A percentile compares a stretch with the other conserved stretches of the same genome.
phyloP scores from a whole-genome alignment of 2,113 vertebrate species.

The Sigmodon hispidus region DNA sequence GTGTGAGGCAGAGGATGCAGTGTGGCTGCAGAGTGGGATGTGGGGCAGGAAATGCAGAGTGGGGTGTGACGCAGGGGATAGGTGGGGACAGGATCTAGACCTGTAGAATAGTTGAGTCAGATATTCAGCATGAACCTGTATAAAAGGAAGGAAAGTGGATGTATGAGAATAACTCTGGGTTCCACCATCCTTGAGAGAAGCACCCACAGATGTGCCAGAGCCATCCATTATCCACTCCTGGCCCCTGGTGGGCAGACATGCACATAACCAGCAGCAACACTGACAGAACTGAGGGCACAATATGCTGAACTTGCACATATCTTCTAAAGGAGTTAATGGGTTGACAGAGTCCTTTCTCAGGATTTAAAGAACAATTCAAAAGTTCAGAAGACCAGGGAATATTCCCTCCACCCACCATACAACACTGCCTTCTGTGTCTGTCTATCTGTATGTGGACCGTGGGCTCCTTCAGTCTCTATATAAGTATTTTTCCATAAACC shows the following conservation, averaged over 20 bases:
- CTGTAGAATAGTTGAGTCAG: neutral
- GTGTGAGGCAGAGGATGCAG: neutral
- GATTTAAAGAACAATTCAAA: neutral
- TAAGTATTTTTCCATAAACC: neutral
- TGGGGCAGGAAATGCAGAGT: neutral
- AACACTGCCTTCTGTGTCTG: neutral
- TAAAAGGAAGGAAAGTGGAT: too few species aligned
- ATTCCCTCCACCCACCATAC: too few species aligned
- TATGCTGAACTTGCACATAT: too few species aligned
- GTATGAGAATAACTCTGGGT: neutral
- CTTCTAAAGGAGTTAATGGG: neutral
- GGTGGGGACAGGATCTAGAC: neutral
- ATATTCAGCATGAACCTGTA: neutral
- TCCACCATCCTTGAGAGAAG: neutral
- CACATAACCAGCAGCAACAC: neutral
- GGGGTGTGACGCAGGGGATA: neutral
- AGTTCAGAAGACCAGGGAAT: neutral
- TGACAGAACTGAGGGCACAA: neutral
- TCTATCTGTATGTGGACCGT: neutral
- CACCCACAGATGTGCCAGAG: neutral
- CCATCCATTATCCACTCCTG: neutral
- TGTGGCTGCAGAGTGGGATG: too few species aligned
- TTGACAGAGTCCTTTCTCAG: neutral
- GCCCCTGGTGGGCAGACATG: neutral
- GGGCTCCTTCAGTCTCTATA: too few species aligned